A percentile compares a stretch with the other conserved stretches of the same genome.
Evolutionary conservation across 2,113 vertebrate species (phyloP).

Genomic region (Talpa occidentalis): DNA sequence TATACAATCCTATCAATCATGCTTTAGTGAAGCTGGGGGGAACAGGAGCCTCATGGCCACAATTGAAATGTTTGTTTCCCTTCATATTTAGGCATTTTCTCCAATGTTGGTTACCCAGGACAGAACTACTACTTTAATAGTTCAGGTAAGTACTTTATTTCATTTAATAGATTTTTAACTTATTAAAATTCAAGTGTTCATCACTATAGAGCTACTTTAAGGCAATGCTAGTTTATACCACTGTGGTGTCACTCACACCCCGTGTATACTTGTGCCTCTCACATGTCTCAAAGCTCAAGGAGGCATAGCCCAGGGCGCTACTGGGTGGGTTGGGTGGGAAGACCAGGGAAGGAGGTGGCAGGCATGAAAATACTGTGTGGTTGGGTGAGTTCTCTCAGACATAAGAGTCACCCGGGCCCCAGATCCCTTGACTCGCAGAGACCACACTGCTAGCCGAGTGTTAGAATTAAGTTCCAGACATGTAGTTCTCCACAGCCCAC

Average conservation of each 20-base stretch:
- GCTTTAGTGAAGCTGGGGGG: not conserved
- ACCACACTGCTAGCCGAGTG: not conserved
- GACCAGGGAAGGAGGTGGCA: not conserved
- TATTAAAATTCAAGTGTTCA: not conserved
- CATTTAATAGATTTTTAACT: not conserved
- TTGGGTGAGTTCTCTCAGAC: not conserved
- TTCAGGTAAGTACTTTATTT: slow-evolving; percentile 70
- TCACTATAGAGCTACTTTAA: not conserved
- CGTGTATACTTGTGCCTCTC: not conserved
- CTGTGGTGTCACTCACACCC: not conserved
- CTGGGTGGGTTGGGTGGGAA: not conserved
- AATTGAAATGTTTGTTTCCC: slow-evolving; percentile 35
- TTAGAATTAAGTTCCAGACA: not conserved
- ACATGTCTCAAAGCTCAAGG: not conserved
- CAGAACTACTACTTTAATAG: slow-evolving; percentile 62
- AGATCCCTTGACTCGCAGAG: not conserved
- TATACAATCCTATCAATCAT: not conserved
- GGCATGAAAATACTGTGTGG: not conserved
- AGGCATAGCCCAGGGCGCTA: not conserved
- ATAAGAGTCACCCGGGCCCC: accelerated
- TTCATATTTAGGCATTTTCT: slow-evolving; percentile 63
- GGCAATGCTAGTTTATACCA: not conserved
- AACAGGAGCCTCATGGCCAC: not conserved
- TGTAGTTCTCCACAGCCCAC: accelerated
- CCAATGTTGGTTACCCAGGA: not conserved